phyloP scores from a whole-genome alignment of 2,797 vertebrate genomes.

The Atherinosoma microstoma region DNA sequence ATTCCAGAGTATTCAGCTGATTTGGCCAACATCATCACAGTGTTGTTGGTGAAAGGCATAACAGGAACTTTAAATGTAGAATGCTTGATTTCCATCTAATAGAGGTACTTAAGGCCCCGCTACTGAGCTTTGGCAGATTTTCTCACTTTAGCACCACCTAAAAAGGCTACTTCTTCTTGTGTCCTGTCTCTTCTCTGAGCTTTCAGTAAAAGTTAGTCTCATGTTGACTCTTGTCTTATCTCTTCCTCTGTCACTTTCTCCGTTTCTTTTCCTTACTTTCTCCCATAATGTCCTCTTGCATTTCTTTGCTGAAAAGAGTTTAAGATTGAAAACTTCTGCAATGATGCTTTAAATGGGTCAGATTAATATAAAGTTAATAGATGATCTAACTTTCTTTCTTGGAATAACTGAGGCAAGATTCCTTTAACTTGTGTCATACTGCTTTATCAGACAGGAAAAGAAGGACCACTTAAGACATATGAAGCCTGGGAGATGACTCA shows the following conservation, averaged over 20 bases:
- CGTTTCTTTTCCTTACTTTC: no score
- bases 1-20: not conserved
- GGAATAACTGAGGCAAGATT: constrained; percentile 19
- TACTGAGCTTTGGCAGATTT: no score
- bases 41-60: not conserved
- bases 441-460: constrained; percentile 30
- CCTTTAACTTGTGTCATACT: constrained; percentile 38
- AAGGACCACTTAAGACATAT: constrained; percentile 35
- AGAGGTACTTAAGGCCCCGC: not conserved
- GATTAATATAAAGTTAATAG: constrained; percentile 14
- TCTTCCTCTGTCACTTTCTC: no score
- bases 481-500: constrained; percentile 61
- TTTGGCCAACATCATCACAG: constrained; percentile 1
- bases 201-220: no score
- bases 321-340: not conserved
- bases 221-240: no score
- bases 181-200: no score
- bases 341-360: not conserved
- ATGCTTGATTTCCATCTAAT: not conserved
- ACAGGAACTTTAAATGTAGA: not conserved
- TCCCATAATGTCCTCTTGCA: no score
- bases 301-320: not conserved
- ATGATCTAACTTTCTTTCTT: constrained; percentile 9
- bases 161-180: no score
- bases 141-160: no score